Evolutionary conservation across 2,113 vertebrate species (phyloP), one percentile per base, ranked within the genome.

Genomic region (Prunella himalayana): DNA sequence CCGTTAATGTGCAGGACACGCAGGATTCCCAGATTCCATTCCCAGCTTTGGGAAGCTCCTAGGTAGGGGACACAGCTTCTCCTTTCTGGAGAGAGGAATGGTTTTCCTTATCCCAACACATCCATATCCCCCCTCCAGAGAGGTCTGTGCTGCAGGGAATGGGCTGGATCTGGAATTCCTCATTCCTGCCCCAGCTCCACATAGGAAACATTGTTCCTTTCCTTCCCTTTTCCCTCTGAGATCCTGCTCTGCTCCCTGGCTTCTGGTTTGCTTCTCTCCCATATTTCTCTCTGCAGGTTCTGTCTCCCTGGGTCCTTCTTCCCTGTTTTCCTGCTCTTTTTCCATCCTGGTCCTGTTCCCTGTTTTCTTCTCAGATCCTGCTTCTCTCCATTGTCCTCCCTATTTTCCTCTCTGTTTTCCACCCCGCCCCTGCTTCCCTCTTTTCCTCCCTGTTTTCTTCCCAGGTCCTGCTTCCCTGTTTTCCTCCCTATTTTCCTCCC

Each of bases 161-260:
- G 39, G 10, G 44, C 18, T 77, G 78, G 53, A 33, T 6, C 24
- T 4, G 68, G n/a, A 35, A 53, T 51, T 71, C 24, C 35, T 45
- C 39, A 30, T 39, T 13, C 37, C 56, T 13, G 33, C 13, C n/a
- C 39, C 0, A 2, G 1, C 25, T 20, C 53, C 13, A 0, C 0
- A 0, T 0, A 1, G 51, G 39, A 24, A 75, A 23, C 57, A 3
- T 11, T 0, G 0, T 2, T 41, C 44, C 56, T 49, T 86, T 10
- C 24, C n/a, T 60, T 51, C 31, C n/a, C 7, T 8, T 3, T 19
- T 23, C 8, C 2, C 66, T n/a, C 11, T 9, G 10, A 41, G 20
- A 7, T 14, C 35, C 69, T 27, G 35, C 41, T 56, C 59, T 28
- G 10, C 69, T 41, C 33, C 17, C 49, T 10, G 63, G 5, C 20